Evolutionary conservation across 1,140 invertebrate genomes (phyloP).

Genomic region (Papilio dardanus): DNA sequence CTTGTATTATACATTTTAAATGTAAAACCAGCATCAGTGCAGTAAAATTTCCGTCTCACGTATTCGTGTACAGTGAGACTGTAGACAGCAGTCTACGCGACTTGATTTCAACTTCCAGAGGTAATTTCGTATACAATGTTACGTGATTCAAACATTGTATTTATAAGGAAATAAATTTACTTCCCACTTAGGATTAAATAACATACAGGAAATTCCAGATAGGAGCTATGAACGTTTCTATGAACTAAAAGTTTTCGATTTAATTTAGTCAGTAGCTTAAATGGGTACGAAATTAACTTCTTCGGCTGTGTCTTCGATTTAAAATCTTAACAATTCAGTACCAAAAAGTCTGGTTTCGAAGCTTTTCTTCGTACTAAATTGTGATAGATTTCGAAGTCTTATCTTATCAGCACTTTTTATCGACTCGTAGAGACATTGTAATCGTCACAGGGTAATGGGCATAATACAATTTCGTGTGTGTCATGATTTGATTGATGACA

Average conservation of each 20-base stretch:
- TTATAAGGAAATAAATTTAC: no score
- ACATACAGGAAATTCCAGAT: no score
- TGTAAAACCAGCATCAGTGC: neutral
- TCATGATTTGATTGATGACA: constrained; percentile 16
- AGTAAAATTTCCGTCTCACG: neutral
- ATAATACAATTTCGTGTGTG: neutral
- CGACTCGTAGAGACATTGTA: neutral
- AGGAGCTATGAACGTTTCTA: no score
- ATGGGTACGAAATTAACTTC: no score
- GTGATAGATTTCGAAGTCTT: no score
- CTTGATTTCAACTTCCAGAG: neutral
- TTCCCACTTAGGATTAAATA: neutral
- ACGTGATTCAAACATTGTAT: neutral
- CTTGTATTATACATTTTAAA: neutral
- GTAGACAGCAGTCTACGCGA: neutral
- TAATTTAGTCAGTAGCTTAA: no score
- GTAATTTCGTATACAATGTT: neutral
- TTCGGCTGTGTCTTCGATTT: no score
- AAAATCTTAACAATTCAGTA: no score
- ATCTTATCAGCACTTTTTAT: neutral
- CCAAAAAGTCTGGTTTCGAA: no score
- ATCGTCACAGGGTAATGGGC: neutral
- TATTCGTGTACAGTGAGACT: neutral
- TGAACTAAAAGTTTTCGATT: no score
- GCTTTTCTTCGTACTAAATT: no score